These are phyloP conservation scores for Siderastrea radians DNA, from an alignment of 92 coral and sea anemone genomes.

Conservation along the genomic window DNA sequence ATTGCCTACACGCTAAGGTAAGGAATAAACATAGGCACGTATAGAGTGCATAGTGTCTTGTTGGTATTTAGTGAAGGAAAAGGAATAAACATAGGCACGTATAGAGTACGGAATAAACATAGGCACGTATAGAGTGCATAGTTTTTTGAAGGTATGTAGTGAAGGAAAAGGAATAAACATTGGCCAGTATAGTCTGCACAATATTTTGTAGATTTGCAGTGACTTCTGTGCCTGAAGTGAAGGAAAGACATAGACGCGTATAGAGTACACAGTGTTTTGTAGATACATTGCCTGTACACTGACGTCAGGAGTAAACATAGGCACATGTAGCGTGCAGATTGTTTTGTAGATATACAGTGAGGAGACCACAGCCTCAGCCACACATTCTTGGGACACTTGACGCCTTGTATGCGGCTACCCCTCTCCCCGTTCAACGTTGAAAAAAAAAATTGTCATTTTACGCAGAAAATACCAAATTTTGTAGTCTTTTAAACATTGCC, in stretches of 20 bases:
- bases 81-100: background rate
- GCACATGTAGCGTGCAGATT: background rate
- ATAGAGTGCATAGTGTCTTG: background rate
- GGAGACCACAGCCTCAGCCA: too few relatives aligned
- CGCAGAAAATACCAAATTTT: too few relatives aligned
- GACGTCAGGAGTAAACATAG: background rate
- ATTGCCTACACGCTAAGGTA: slow-evolving; percentile 96
- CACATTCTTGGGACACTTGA: too few relatives aligned
- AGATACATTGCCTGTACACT: background rate
- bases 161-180: slow-evolving; percentile 54
- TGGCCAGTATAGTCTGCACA: background rate
- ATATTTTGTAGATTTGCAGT: too few relatives aligned
- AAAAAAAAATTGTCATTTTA: too few relatives aligned
- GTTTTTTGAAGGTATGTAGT: background rate
- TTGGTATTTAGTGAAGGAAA: slow-evolving; percentile 47
- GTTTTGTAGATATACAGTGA: background rate
- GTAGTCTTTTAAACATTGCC: too few relatives aligned
- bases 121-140: background rate
- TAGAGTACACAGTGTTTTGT: background rate
- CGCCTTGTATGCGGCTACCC: too few relatives aligned
- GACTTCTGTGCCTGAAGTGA: too few relatives aligned
- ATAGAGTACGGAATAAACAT: too few relatives aligned
- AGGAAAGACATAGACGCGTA: background rate
- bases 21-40: background rate
- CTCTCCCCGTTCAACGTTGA: too few relatives aligned